These are phyloP conservation scores for Astatotilapia flaviijosephi DNA, from an alignment of 2,113 vertebrate genomes.

Conservation along the genomic window DNA sequence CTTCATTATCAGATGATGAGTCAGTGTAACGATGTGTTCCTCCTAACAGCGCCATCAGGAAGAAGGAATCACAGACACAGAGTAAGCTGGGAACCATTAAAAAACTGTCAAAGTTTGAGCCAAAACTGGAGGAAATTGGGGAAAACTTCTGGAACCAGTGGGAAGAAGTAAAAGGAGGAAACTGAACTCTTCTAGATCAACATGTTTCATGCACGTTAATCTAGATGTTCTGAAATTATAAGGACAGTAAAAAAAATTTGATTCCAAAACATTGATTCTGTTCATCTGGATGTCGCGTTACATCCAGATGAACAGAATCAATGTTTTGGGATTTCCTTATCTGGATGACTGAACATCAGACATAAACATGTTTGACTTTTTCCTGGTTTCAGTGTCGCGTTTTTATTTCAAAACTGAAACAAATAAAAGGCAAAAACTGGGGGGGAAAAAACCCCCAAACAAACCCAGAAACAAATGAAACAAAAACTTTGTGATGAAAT, in stretches of 20 bases:
- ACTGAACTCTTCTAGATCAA: neutral
- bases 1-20: neutral
- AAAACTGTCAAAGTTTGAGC: neutral
- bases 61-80: neutral
- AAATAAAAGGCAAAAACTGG: neutral
- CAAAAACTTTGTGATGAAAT: neutral
- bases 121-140: neutral
- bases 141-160: accelerated
- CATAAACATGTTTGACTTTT: neutral
- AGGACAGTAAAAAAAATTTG: accelerated
- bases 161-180: neutral
- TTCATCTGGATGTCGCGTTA: neutral
- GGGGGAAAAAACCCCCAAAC: accelerated
- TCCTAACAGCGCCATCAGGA: neutral
- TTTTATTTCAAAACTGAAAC: neutral
- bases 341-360: neutral
- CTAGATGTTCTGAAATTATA: neutral
- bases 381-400: neutral
- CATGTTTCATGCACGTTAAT: neutral
- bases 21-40: neutral
- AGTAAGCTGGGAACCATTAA: neutral
- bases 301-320: neutral
- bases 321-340: neutral
- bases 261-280: neutral
- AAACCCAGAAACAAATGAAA: neutral